A percentile compares a stretch with the other conserved stretches of the same genome.
These are phyloP conservation scores for Acanthochromis polyacanthus DNA, from an alignment of 2,113 vertebrate genomes.

Conservation along the genomic window DNA sequence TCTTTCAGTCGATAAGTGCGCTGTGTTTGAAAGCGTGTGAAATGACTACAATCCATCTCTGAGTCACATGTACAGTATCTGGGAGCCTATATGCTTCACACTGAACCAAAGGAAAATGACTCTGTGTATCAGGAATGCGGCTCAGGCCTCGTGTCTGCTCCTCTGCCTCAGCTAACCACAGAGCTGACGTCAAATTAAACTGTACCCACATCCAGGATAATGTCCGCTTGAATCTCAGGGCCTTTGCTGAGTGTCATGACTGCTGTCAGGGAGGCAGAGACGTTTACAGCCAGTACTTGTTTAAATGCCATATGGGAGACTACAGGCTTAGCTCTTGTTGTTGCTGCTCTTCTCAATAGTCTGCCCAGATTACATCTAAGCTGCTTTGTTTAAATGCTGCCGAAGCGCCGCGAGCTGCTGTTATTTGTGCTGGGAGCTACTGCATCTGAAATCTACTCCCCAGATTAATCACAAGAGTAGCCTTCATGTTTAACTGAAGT, in stretches of 20 bases:
- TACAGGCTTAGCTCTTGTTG: slow-evolving; percentile 71
- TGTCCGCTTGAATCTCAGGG: slow-evolving; percentile 22
- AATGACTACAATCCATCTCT: slow-evolving; percentile 42
- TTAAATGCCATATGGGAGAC: slow-evolving; percentile 76
- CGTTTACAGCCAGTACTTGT: slow-evolving; percentile 52
- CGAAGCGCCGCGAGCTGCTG: slow-evolving; percentile 53
- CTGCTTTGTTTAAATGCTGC: slow-evolving; percentile 78
- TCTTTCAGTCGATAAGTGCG: slow-evolving; percentile 17
- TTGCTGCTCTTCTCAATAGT: slow-evolving; percentile 74
- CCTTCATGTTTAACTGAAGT: slow-evolving; percentile 27
- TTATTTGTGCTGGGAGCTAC: slow-evolving; percentile 51
- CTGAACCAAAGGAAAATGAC: slow-evolving; percentile 65
- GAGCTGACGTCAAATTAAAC: slow-evolving; percentile 53
- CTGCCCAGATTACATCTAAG: slow-evolving; percentile 80
- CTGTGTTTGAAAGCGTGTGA: slow-evolving; percentile 31
- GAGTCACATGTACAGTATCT: slow-evolving; percentile 59
- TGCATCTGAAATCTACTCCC: slow-evolving; percentile 60
- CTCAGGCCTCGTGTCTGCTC: slow-evolving; percentile 50
- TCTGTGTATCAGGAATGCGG: slow-evolving; percentile 58
- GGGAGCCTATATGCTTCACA: slow-evolving; percentile 38
- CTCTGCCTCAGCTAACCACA: slow-evolving; percentile 45
- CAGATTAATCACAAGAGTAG: slow-evolving; percentile 51
- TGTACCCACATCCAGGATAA: slow-evolving; percentile 44
- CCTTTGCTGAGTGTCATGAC: slow-evolving; percentile 3
- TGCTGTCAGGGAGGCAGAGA: slow-evolving; percentile 35